Evolutionary conservation across 1,140 invertebrate genomes (phyloP), one percentile per base, ranked within the genome.

Genomic region (Oncopeltus fasciatus): DNA sequence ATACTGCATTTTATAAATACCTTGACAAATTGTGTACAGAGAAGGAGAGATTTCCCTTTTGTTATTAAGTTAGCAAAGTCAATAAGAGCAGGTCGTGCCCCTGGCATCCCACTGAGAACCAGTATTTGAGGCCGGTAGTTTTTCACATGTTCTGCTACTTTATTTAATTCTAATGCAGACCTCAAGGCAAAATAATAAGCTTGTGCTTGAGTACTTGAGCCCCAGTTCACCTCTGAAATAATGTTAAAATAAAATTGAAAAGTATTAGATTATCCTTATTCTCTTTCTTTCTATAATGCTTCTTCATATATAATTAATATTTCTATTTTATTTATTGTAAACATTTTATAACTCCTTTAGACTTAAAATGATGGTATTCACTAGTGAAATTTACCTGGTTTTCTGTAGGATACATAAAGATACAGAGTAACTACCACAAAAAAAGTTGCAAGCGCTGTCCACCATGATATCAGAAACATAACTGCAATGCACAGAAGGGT

Each of bases 401-500:
- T 70, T n/a, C 72, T 59, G 58, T 73, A 73, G 0, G 72, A 72
- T 4, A 73, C 72, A 57, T 64, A 84, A 64, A 80, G 68, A 69
- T 81, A 84, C 8, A 84, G 72, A 29, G 73, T 72, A 9, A 75
- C 69, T 28, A 81, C 76, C 44, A 78, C 72, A 46, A 77, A 74
- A 66, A 84, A 80, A 0, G 83, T 84, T 44, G 81, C 69, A 2
- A 85, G 70, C 9, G 82, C 82, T 2, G 80, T 81, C 69, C 72
- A 74, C 78, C 79, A 81, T 61, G 77, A 76, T 65, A 81, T 79
- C 5, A 81, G 70, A 65, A 82, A 81, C 80, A 83, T 82, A 11
- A 81, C 92, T 56, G 82, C 83, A 57, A 96, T 82, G 72, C 94
- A 97, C n/a, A 96, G 72, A 60, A 92, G 75, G 16, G 92, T 77